Evolutionary conservation across 2,888 invertebrate species (phyloP), one percentile per base, ranked within the genome.

Genomic region (Drosophila nr. fundita): DNA sequence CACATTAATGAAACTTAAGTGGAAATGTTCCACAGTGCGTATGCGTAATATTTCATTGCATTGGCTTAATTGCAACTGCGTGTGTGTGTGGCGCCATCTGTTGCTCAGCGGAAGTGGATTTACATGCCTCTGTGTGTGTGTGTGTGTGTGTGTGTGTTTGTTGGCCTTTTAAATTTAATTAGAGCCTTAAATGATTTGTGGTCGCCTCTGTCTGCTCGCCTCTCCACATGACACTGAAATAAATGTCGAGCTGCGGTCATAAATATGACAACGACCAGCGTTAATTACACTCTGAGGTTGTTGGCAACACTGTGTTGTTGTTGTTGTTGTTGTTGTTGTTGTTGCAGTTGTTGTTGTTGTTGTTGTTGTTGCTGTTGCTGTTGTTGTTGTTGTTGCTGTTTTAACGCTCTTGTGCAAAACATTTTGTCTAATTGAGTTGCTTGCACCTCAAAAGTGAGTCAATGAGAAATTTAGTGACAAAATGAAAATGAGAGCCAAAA

Each of bases 241-340:
- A 68, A 68, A 68, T 78, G 73, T 82, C 74, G 62, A 73, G 79
- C 18, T 78, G 78, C 64, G 69, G 84, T 73, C 87, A 64, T 89
- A 87, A 83, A 83, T 73, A 71, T 78, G 67, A 67, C 72, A 54
- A 49, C 52, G 58, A 55, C 62, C 40, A 72, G 30, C 55, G 63
- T 65, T 82, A 82, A 83, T 89, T 80, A 73, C 63, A 68, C 66
- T 66, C 40, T 72, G 68, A 66, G 84, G 62, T 70, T 66, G 73
- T 68, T 69, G 62, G 53, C 75, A 75, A 64, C 48, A 32, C 49
- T 38, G 32, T 48, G 42, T 34, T 45, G 4, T 10, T 40, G n/a
- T n/a, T n/a, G n/a, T n/a, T n/a, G n/a, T n/a, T n/a, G n/a, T n/a
- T n/a, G n/a, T n/a, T n/a, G n/a, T n/a, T n/a, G n/a, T n/a, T n/a